Evolutionary conservation across 2,888 invertebrate genomes (phyloP).

Genomic region (Limnephilus auricula): DNA sequence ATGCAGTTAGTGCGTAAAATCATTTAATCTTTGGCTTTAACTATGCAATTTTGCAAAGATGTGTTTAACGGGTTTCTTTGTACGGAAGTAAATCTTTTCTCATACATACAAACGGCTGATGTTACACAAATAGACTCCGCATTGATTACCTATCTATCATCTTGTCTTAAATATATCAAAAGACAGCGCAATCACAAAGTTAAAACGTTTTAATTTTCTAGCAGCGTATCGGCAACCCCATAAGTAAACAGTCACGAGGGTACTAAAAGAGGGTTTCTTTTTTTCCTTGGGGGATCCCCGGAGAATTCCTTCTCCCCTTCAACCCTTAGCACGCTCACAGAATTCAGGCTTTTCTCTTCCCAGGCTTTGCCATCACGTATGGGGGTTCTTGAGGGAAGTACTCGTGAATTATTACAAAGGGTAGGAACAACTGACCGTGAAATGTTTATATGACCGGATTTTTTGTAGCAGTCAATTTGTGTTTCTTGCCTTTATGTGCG

Average conservation of each 20-base stretch:
- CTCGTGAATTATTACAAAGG: constrained; percentile 63
- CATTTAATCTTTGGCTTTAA: not conserved
- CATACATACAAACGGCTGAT: not conserved
- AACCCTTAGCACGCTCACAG: constrained; percentile 39
- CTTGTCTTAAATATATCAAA: constrained; percentile 2
- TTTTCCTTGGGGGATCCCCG: constrained; percentile 40
- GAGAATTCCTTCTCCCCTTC: constrained; percentile 30
- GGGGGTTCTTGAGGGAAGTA: constrained; percentile 52
- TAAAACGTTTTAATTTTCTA: constrained; percentile 49
- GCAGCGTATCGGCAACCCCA: constrained; percentile 36
- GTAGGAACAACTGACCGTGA: constrained; percentile 61
- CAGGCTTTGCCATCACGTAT: constrained; percentile 53
- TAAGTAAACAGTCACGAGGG: constrained; percentile 48
- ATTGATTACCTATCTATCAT: not conserved
- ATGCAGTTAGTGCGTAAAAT: not conserved
- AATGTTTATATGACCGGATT: constrained; percentile 53
- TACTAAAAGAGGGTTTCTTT: constrained; percentile 52
- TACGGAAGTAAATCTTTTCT: not conserved
- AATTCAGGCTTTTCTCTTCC: constrained; percentile 50
- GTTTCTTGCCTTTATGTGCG: constrained; percentile 36
- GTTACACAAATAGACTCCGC: not conserved
- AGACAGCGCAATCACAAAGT: constrained; percentile 18
- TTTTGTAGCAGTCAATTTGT: constrained; percentile 45
- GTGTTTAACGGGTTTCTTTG: not conserved
- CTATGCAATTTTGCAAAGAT: too few species aligned